phyloP scores from a whole-genome alignment of 2,113 vertebrate genomes.

The Lophura nycthemera region DNA sequence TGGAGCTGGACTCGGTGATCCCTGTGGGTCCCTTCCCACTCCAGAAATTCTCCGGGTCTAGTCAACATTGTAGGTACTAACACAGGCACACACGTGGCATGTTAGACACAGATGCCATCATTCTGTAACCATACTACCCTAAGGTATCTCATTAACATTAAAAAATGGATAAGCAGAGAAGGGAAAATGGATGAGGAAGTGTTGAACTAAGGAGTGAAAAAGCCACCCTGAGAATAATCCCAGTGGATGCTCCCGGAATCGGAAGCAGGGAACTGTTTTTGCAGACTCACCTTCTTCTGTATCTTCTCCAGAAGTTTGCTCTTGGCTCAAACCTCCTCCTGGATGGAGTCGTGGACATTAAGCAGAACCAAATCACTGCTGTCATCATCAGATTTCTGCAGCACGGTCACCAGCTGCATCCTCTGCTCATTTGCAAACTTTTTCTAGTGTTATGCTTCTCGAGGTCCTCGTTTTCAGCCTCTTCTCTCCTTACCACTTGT shows the following conservation, averaged over 20 bases:
- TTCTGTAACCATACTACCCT: neutral
- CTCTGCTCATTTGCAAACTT: slow-evolving; percentile 80
- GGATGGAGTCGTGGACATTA: slow-evolving; percentile 86
- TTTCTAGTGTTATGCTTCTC: slow-evolving; percentile 79
- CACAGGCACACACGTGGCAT: fast-evolving
- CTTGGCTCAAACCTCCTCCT: slow-evolving; percentile 88
- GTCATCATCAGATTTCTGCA: slow-evolving; percentile 81
- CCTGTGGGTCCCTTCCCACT: neutral
- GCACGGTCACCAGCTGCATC: slow-evolving; percentile 78
- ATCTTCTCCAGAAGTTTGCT: slow-evolving; percentile 83
- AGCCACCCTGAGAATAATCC: neutral
- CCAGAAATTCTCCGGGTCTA: neutral
- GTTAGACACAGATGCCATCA: neutral
- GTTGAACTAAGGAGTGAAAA: neutral
- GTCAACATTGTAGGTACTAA: neutral
- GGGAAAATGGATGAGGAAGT: neutral
- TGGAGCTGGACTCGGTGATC: neutral
- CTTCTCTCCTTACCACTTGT: slow-evolving; percentile 86
- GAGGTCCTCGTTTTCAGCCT: slow-evolving; percentile 87
- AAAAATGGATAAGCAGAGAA: neutral
- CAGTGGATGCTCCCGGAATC: neutral
- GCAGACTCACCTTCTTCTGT: slow-evolving; percentile 83
- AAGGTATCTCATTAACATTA: neutral
- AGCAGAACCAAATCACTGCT: slow-evolving; percentile 83
- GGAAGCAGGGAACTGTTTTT: neutral